Evolutionary conservation across 1,140 invertebrate species (phyloP).

Genomic region (Dryas iulia): DNA sequence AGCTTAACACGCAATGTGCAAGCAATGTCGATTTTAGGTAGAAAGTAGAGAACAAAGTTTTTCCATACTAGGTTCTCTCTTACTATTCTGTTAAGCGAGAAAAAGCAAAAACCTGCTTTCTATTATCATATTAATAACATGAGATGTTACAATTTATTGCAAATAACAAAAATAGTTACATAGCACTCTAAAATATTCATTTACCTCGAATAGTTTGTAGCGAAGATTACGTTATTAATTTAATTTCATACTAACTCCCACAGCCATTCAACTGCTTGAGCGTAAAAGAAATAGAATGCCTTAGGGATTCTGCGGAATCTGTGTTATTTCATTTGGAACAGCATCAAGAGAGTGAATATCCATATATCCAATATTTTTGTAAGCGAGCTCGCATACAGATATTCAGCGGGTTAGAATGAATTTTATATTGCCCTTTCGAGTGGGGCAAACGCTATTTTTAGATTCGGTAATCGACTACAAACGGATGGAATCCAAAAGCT

Average conservation of each 20-base stretch:
- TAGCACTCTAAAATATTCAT: not conserved
- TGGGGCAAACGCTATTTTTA: not conserved
- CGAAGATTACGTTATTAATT: not conserved
- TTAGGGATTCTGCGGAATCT: slow-evolving; percentile 6
- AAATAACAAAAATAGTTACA: not conserved
- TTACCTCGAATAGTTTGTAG: not conserved
- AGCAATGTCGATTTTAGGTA: no score
- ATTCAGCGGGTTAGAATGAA: slow-evolving; percentile 2
- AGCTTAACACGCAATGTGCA: no score
- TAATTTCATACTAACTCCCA: not conserved
- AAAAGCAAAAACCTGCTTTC: no score
- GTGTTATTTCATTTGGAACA: slow-evolving; percentile 16
- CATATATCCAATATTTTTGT: slow-evolving; percentile 8
- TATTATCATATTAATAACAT: no score
- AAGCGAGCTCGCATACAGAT: not conserved
- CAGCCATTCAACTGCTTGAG: not conserved
- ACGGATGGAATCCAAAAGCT: slow-evolving; percentile 1
- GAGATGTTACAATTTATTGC: not conserved
- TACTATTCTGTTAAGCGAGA: no score
- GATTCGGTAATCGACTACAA: slow-evolving; percentile 1
- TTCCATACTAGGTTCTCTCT: no score
- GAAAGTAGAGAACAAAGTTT: no score
- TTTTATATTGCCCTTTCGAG: not conserved
- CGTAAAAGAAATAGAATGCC: not conserved
- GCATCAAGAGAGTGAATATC: slow-evolving; percentile 14